Percentiles rank a stretch among this genome's conserved stretches.
phyloP scores from a whole-genome alignment of 2,888 invertebrate genomes.

The Habrosyne pyritoides region DNA sequence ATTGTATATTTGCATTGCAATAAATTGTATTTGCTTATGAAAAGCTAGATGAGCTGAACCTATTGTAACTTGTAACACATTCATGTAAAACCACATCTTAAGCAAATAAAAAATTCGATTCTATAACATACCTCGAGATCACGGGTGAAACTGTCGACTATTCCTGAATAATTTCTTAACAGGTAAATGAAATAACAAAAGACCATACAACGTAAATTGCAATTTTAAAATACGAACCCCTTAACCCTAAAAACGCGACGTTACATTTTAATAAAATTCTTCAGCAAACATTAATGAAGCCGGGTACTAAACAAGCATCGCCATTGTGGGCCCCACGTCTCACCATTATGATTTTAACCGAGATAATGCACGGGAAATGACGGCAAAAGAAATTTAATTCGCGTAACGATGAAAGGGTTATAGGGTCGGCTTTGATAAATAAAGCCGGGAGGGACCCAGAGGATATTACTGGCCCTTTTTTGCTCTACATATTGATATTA shows the following conservation, averaged over 20 bases:
- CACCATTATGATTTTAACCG: slow-evolving; percentile 81
- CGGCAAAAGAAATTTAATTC: slow-evolving; percentile 84
- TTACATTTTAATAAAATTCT: slow-evolving; percentile 82
- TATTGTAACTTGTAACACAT: no score
- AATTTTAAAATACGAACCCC: slow-evolving; percentile 17
- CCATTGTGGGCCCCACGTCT: slow-evolving; percentile 66
- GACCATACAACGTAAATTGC: neutral
- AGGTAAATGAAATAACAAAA: neutral
- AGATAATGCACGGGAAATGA: slow-evolving; percentile 84
- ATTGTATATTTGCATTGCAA: no score
- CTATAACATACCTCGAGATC: no score
- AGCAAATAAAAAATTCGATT: no score
- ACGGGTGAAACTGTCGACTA: no score
- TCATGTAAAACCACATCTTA: no score
- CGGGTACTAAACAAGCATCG: slow-evolving; percentile 65
- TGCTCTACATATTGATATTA: slow-evolving; percentile 81
- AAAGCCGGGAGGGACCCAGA: slow-evolving; percentile 70
- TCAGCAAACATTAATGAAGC: slow-evolving; percentile 79
- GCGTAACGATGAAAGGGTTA: slow-evolving; percentile 82
- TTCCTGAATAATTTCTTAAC: slow-evolving; percentile 12
- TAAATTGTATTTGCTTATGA: no score
- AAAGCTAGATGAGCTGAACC: no score
- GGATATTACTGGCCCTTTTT: slow-evolving; percentile 78
- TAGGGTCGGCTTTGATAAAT: slow-evolving; percentile 79
- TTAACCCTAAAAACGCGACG: slow-evolving; percentile 69